Conservation (phyloP, 2,797 vertebrate genomes). For the Avahi laniger region DNA sequence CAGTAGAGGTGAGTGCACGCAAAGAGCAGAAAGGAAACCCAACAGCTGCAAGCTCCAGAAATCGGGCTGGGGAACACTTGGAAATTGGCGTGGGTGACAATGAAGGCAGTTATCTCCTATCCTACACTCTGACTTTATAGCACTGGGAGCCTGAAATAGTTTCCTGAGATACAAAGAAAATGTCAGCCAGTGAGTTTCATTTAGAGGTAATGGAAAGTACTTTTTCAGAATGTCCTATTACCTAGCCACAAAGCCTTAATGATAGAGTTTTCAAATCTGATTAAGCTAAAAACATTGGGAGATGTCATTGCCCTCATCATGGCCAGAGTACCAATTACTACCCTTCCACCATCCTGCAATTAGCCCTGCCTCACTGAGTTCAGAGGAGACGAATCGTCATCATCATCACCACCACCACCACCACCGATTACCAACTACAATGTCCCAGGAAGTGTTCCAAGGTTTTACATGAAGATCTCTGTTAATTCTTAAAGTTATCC, state of each 20-base stretch:
- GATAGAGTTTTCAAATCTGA: background rate
- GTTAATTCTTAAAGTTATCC: background rate
- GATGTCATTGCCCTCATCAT: background rate
- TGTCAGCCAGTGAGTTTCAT: background rate
- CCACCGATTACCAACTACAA: background rate
- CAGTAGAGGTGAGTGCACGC: background rate
- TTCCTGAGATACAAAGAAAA: conserved; percentile 11
- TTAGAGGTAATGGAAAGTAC: background rate
- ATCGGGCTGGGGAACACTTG: background rate
- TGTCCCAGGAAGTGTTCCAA: background rate
- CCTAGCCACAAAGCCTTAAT: background rate
- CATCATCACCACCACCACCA: no score
- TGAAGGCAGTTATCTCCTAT: background rate
- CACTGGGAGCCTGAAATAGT: background rate
- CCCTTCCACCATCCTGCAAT: background rate
- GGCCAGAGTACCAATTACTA: background rate
- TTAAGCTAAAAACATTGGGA: background rate
- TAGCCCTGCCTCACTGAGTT: background rate
- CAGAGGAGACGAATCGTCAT: background rate
- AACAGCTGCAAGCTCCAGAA: background rate
- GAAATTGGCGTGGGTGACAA: background rate
- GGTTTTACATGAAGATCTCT: background rate
- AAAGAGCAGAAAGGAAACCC: background rate
- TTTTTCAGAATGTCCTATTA: background rate
- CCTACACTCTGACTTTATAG: background rate